Conservation (phyloP, 2,113 vertebrate species). For the Sus scrofa region DNA sequence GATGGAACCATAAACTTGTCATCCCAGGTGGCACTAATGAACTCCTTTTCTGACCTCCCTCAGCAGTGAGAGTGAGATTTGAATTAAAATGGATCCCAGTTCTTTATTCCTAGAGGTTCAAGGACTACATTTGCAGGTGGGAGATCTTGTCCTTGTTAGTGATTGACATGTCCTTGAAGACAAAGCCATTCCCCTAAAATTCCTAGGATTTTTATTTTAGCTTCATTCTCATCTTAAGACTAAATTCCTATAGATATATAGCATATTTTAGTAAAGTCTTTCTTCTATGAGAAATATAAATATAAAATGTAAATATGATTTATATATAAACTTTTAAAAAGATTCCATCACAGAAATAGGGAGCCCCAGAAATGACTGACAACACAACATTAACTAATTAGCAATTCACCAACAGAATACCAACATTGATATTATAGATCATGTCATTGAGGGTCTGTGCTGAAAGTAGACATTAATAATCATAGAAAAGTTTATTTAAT, state of each 20-base stretch:
- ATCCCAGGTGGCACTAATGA: slow-evolving; percentile 72
- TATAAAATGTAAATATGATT: slow-evolving; percentile 34
- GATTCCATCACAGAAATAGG: slow-evolving; percentile 19
- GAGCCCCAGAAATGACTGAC: not conserved
- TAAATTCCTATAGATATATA: not conserved
- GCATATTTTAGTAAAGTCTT: not conserved
- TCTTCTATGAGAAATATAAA: slow-evolving; percentile 45
- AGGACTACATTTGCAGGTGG: not conserved
- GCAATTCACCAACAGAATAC: not conserved
- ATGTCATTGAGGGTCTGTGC: not conserved
- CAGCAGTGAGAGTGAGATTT: not conserved
- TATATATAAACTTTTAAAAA: slow-evolving; percentile 32
- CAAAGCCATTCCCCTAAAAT: not conserved
- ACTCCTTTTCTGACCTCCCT: slow-evolving; percentile 55
- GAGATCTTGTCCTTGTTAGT: not conserved
- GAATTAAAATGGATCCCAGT: not conserved
- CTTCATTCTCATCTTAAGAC: not conserved
- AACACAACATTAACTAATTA: slow-evolving; percentile 20
- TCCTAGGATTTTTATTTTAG: not conserved
- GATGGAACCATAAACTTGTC: slow-evolving; percentile 57
- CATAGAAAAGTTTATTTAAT: slow-evolving; percentile 54
- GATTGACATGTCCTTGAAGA: slow-evolving; percentile 19
- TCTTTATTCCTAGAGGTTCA: not conserved
- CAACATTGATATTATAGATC: not conserved
- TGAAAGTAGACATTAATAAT: slow-evolving; percentile 14